A percentile compares a stretch with the other conserved stretches of the same genome.
phyloP scores from a whole-genome alignment of 2,797 vertebrate species.

The Centroberyx gerrardi region DNA sequence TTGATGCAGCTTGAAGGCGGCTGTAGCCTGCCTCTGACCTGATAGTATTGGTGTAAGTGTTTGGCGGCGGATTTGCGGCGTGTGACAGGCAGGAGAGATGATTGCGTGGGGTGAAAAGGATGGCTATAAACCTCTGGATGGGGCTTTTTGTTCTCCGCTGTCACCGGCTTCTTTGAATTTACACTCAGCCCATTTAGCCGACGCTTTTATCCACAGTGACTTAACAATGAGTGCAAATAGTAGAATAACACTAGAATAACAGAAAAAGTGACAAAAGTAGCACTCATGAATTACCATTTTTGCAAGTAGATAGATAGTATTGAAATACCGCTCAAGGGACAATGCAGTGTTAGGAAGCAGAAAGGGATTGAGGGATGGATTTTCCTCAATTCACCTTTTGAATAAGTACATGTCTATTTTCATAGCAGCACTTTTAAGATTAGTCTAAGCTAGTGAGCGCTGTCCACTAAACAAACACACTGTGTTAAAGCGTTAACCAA shows the following conservation, averaged over 20 bases:
- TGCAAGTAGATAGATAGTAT: neutral
- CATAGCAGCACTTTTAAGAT: conserved; percentile 17
- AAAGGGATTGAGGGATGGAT: conserved; percentile 8
- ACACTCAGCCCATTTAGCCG: conserved; percentile 2
- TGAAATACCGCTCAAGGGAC: neutral
- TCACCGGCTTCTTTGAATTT: conserved; percentile 31
- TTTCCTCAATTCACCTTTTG: conserved; percentile 23
- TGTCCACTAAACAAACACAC: conserved; percentile 18
- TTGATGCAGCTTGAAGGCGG: conserved; percentile 47
- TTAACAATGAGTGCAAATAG: neutral
- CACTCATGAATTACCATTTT: neutral
- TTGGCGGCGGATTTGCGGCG: conserved; percentile 36
- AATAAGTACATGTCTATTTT: conserved; percentile 30
- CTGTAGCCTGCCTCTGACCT: conserved; percentile 45
- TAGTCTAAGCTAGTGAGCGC: conserved; percentile 2
- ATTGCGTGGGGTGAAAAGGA: conserved; percentile 34
- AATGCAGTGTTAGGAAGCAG: conserved; percentile 1
- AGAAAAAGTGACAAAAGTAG: neutral
- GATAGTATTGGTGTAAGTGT: conserved; percentile 46
- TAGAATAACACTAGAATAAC: conserved; percentile 29
- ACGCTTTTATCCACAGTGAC: conserved; percentile 22
- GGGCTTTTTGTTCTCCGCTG: conserved; percentile 33
- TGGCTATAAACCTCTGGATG: conserved; percentile 35
- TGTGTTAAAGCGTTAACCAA: neutral
- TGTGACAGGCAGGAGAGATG: conserved; percentile 50